phyloP scores from a whole-genome alignment of 1,140 invertebrate genomes.

The Periplaneta americana region DNA sequence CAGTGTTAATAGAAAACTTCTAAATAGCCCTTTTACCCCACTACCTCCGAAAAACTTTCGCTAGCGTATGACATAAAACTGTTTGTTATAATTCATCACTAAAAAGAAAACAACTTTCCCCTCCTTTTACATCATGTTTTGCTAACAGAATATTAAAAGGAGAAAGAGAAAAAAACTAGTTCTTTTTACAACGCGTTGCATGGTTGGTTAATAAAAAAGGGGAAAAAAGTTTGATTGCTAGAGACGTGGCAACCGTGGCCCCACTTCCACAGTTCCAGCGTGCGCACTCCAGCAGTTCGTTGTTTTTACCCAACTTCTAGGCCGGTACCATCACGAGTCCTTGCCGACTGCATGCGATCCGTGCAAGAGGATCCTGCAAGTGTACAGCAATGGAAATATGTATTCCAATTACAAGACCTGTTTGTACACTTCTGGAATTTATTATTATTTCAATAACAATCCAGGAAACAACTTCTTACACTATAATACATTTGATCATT shows the following conservation, averaged over 20 bases:
- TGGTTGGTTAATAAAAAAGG: neutral
- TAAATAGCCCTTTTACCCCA: neutral
- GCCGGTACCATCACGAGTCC: neutral
- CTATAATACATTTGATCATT: no score
- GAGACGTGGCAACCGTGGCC: neutral
- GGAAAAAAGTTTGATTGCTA: neutral
- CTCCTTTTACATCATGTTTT: neutral
- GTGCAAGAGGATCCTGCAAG: no score
- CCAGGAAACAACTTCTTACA: no score
- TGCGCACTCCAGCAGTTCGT: neutral
- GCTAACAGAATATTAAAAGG: neutral
- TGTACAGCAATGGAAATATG: neutral
- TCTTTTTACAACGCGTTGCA: neutral
- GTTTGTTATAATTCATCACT: neutral
- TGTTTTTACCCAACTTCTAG: neutral
- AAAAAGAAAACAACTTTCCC: neutral
- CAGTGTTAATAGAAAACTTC: neutral
- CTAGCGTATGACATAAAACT: neutral
- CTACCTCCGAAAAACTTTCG: neutral
- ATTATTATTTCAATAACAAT: neutral
- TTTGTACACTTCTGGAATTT: neutral
- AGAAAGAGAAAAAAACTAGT: neutral
- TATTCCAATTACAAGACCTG: no score
- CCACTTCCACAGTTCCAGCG: neutral
- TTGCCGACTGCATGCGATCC: neutral